These are phyloP conservation scores for Magallana ariakensis DNA, from an alignment of 1,140 invertebrate genomes.

Conservation along the genomic window DNA sequence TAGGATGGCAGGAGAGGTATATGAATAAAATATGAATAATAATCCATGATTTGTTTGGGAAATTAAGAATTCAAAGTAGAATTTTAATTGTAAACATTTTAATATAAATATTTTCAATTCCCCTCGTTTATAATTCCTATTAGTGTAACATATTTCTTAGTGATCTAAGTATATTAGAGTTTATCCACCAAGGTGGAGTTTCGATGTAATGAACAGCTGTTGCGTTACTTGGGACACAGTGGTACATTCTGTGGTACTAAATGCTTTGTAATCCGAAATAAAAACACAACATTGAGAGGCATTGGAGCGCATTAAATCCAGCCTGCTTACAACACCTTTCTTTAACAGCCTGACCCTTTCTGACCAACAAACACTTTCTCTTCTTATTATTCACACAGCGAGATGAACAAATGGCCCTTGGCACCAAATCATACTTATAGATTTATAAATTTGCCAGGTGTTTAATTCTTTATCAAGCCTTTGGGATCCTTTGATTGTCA, in stretches of 20 bases:
- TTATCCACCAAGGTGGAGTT: too few relatives aligned
- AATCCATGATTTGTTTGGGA: too few relatives aligned
- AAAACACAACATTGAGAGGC: constrained; percentile 22
- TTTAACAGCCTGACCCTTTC: not conserved
- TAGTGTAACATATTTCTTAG: too few relatives aligned
- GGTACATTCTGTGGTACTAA: not conserved
- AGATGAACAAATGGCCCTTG: constrained; percentile 37
- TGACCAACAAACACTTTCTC: constrained; percentile 31
- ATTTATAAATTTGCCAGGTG: constrained; percentile 38
- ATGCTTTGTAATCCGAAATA: constrained; percentile 26
- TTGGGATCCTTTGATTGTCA: not conserved
- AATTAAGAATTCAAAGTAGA: too few relatives aligned
- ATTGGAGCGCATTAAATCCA: not conserved
- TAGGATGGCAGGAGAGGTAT: too few relatives aligned
- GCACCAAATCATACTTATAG: constrained; percentile 40
- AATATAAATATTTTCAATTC: too few relatives aligned
- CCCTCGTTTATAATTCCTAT: too few relatives aligned
- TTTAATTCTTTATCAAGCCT: constrained; percentile 24
- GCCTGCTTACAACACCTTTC: constrained; percentile 36
- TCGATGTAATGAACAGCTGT: not conserved
- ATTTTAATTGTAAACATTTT: too few relatives aligned
- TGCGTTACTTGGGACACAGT: not conserved
- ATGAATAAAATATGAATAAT: too few relatives aligned
- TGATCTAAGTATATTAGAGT: too few relatives aligned
- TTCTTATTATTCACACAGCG: constrained; percentile 29